phyloP scores from a whole-genome alignment of 2,113 vertebrate genomes.

The Lynx canadensis region DNA sequence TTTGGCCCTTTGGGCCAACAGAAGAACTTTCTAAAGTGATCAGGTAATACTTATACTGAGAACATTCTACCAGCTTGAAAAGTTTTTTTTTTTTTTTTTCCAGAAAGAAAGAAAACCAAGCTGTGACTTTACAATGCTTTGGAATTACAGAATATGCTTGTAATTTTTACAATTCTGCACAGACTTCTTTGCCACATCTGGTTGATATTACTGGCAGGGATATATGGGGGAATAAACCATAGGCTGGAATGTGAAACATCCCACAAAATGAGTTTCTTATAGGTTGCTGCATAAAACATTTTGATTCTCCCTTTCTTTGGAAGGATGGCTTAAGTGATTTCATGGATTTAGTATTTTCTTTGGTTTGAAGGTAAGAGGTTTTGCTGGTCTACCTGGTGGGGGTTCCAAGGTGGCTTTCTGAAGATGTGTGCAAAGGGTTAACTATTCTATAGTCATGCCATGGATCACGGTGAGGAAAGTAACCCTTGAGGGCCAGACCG shows the following conservation, averaged over 20 bases:
- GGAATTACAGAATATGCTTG: conserved; percentile 78
- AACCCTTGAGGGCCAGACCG: neutral
- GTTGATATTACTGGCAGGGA: conserved; percentile 83
- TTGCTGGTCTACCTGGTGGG: conserved; percentile 63
- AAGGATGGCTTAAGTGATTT: conserved; percentile 79
- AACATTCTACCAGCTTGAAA: conserved; percentile 68
- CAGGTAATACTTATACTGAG: conserved; percentile 26
- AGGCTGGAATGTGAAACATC: conserved; percentile 85
- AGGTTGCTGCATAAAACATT: conserved; percentile 80
- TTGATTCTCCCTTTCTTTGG: conserved; percentile 78
- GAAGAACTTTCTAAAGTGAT: conserved; percentile 41
- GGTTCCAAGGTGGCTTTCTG: neutral
- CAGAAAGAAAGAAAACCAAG: conserved; percentile 70
- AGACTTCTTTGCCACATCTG: conserved; percentile 84
- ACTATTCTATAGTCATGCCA: neutral
- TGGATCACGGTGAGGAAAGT: neutral
- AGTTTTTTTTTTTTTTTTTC: conserved; percentile 44
- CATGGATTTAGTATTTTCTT: conserved; percentile 80
- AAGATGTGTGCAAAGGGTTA: conserved; percentile 42
- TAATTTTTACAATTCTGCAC: conserved; percentile 79
- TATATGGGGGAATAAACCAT: conserved; percentile 84
- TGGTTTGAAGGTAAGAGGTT: conserved; percentile 75
- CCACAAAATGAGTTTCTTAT: conserved; percentile 83
- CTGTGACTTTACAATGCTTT: conserved; percentile 79
- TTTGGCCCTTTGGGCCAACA: conserved; percentile 24